Conservation (phyloP, 2,113 vertebrate genomes). For the Cyphomyrus plagiostoma region DNA sequence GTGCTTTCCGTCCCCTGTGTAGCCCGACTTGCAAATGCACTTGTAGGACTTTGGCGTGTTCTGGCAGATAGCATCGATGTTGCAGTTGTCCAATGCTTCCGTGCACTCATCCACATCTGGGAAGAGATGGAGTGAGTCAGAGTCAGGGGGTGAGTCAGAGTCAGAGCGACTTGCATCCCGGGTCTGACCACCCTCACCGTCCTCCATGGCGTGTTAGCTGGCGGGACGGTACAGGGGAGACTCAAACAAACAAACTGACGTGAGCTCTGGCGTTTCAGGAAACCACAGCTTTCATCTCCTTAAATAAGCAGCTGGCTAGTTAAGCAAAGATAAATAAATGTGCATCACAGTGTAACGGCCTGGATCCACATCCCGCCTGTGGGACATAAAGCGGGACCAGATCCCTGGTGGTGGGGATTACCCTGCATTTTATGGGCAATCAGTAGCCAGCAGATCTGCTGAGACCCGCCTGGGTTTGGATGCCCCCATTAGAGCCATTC, state of each 20-base stretch:
- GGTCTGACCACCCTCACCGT: not conserved
- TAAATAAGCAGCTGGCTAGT: conserved; percentile 13
- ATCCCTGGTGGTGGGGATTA: conserved; percentile 64
- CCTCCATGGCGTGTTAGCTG: not conserved
- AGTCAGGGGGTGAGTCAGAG: not conserved
- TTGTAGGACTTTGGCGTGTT: conserved; percentile 73
- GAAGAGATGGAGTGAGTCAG: conserved; percentile 13
- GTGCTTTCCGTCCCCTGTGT: conserved; percentile 91
- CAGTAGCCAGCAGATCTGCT: conserved; percentile 56
- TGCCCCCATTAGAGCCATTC: conserved; percentile 47
- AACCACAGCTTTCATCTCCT: conserved; percentile 13
- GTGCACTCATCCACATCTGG: conserved; percentile 75
- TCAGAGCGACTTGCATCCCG: not conserved
- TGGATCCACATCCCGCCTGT: not conserved
- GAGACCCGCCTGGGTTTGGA: conserved; percentile 45
- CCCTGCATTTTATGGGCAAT: conserved; percentile 38
- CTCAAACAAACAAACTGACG: conserved; percentile 15
- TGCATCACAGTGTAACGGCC: conserved; percentile 1
- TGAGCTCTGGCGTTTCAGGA: conserved; percentile 9
- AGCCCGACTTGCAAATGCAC: conserved; percentile 79
- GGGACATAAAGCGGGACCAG: conserved; percentile 20
- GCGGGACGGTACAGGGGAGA: not conserved
- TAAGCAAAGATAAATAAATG: conserved; percentile 18
- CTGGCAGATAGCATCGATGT: conserved; percentile 78
- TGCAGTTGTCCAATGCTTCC: conserved; percentile 71